Base-by-base conservation (phyloP, 2,113 vertebrate genomes). In the Caranx ignobilis region DNA sequence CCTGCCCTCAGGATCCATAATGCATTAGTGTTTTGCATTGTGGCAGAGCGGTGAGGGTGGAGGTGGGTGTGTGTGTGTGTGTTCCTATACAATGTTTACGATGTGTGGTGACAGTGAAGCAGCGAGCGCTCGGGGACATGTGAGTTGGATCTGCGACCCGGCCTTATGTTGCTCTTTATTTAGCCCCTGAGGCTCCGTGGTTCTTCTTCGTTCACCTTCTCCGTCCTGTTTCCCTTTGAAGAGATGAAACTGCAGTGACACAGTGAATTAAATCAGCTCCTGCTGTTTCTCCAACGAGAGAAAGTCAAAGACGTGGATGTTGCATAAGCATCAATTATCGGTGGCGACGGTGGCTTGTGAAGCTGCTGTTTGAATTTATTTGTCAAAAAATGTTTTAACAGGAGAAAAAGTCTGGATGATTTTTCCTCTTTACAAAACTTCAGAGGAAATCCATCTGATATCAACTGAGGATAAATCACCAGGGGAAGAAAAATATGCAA, bases 21-120 rank as follows among this genome's bases (percentile, higher is more conserved):
- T 86, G 65, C 81, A 83, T 77, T 34, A 72, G 81, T 55, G 65
- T 78, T 78, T 75, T 73, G 26, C 57, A 48, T 39, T 71, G 48
- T 59, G 65, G 60, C 59, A 43, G 67, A 43, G 50, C 18, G 7
- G 56, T 7, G 41, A 76, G 80, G 41, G 35, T 55, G n/a, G 59
- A 60, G 50, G 81, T 70, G 50, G 65, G 26, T 19, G 16, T 1
- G 12, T 59, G 21, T 18, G 19, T 18, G 6, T 62, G 15, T 61
- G 16, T 69, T 11, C 13, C 5, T 32, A 43, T 45, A 35, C 6
- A 35, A 19, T 39, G 37, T 71, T 66, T 72, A 55, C 15, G 11
- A 6, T 9, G 41, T 26, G 45, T 45, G 45, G 26, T n/a, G 18
- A 69, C 60, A 48, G 39, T 50, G 48, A 64, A 57, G 67, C 34